A percentile compares a stretch with the other conserved stretches of the same genome.
Conservation (phyloP, 2,888 invertebrate species). For the Galerucella calmariensis region DNA sequence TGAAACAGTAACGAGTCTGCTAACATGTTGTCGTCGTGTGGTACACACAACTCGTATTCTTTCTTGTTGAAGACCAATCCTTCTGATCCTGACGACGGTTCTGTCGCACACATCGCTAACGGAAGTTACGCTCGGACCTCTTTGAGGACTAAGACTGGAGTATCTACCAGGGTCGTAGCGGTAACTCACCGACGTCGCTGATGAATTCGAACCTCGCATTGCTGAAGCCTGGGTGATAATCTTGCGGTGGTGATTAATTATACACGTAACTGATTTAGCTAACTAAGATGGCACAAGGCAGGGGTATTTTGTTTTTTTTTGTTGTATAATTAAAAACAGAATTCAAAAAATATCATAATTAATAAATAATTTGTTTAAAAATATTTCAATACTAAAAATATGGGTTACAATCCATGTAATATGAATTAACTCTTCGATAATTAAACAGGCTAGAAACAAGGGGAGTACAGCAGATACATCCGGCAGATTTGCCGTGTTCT, state of each 20-base stretch:
- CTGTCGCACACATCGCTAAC: slow-evolving; percentile 57
- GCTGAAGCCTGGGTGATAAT: slow-evolving; percentile 21
- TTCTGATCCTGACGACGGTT: slow-evolving; percentile 62
- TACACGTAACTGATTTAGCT: not conserved
- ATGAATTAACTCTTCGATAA: too few species aligned
- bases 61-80: slow-evolving; percentile 61
- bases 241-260: not conserved
- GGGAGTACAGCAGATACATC: too few species aligned
- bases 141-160: slow-evolving; percentile 45
- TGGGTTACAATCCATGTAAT: too few species aligned
- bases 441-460: too few species aligned
- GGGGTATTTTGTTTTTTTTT: not conserved
- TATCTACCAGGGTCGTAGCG: slow-evolving; percentile 43
- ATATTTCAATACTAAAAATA: too few species aligned
- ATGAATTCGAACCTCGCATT: slow-evolving; percentile 46
- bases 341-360: not conserved
- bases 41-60: slow-evolving; percentile 63
- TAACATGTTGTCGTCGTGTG: slow-evolving; percentile 62
- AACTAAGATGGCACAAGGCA: not conserved
- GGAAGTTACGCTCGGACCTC: slow-evolving; percentile 30
- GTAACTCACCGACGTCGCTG: slow-evolving; percentile 45
- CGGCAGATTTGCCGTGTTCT: too few species aligned
- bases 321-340: not conserved
- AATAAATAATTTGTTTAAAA: too few species aligned
- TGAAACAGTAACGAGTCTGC: slow-evolving; percentile 62